Conservation (phyloP, 2,113 vertebrate genomes). For the Dascyllus trimaculatus region DNA sequence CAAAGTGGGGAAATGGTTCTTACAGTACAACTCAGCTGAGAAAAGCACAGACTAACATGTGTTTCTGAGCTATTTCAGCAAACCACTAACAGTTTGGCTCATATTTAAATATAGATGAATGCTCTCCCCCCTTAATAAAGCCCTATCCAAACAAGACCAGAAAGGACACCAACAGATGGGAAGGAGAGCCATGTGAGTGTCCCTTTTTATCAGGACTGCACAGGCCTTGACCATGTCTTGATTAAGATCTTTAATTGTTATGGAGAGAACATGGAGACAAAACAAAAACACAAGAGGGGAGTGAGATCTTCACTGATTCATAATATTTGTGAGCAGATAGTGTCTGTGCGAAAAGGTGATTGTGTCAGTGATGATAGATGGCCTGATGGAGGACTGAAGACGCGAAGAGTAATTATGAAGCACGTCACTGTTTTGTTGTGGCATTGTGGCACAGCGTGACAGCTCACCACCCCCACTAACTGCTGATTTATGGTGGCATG, state of each 20-base stretch:
- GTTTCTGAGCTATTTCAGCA: slow-evolving; percentile 58
- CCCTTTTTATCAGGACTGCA: slow-evolving; percentile 50
- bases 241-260: slow-evolving; percentile 35
- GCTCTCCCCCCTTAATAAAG: slow-evolving; percentile 53
- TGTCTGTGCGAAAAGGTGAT: slow-evolving; percentile 14
- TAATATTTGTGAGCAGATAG: slow-evolving; percentile 8
- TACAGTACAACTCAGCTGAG: slow-evolving; percentile 29
- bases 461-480: slow-evolving; percentile 43
- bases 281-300: slow-evolving; percentile 50
- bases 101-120: slow-evolving; percentile 75
- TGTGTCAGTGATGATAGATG: slow-evolving; percentile 29
- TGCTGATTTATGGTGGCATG: slow-evolving; percentile 65
- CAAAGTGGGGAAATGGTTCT: slow-evolving; percentile 30
- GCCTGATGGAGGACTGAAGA: slow-evolving; percentile 42
- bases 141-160: slow-evolving; percentile 51
- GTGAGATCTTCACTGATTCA: slow-evolving; percentile 35
- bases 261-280: slow-evolving; percentile 35
- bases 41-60: slow-evolving; percentile 41
- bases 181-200: slow-evolving; percentile 45
- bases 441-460: slow-evolving; percentile 39
- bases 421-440: slow-evolving; percentile 40
- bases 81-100: slow-evolving; percentile 54
- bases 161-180: slow-evolving; percentile 62
- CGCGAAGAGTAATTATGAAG: slow-evolving; percentile 28
- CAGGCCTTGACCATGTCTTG: slow-evolving; percentile 33